phyloP scores from a whole-genome alignment of 2,888 invertebrate genomes.

The Cremastobaeus sp. region DNA sequence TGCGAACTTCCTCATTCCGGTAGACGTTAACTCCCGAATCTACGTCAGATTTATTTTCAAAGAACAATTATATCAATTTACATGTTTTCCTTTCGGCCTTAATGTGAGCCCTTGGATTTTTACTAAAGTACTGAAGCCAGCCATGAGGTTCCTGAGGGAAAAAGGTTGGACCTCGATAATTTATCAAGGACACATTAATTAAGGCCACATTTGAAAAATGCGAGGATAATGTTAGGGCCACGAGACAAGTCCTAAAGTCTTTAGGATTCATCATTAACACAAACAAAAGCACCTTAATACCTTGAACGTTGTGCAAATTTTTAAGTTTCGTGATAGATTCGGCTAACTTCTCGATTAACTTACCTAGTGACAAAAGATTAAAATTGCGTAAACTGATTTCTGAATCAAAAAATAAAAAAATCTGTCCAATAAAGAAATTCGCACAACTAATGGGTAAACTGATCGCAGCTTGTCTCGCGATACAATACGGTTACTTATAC shows the following conservation, averaged over 20 bases:
- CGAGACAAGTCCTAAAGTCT: not conserved
- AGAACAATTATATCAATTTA: not conserved
- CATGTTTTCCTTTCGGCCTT: conserved; percentile 4
- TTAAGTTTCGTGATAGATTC: conserved; percentile 3
- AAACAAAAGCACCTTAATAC: not conserved
- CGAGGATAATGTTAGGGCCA: not conserved
- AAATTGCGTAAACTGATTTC: not conserved
- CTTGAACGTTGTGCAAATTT: not conserved
- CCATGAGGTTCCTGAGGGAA: not conserved
- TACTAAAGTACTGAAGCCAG: conserved; percentile 2
- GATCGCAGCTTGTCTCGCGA: conserved; percentile 4
- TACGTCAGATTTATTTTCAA: not conserved
- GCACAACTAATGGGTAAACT: conserved; percentile 17
- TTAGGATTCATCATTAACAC: not conserved
- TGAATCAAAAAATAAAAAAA: not conserved
- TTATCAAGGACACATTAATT: conserved; percentile 2
- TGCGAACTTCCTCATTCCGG: not conserved
- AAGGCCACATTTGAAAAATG: not conserved
- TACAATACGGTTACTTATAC: conserved; percentile 9
- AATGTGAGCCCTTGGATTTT: not conserved
- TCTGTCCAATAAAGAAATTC: conserved; percentile 8
- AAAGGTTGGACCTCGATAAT: not conserved
- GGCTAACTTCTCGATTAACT: not conserved
- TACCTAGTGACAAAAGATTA: conserved; percentile 2
- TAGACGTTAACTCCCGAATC: not conserved